A percentile compares a stretch with the other conserved stretches of the same genome.
Evolutionary conservation across 1,140 invertebrate species (phyloP).

Genomic region (Bilobella aurantiaca): DNA sequence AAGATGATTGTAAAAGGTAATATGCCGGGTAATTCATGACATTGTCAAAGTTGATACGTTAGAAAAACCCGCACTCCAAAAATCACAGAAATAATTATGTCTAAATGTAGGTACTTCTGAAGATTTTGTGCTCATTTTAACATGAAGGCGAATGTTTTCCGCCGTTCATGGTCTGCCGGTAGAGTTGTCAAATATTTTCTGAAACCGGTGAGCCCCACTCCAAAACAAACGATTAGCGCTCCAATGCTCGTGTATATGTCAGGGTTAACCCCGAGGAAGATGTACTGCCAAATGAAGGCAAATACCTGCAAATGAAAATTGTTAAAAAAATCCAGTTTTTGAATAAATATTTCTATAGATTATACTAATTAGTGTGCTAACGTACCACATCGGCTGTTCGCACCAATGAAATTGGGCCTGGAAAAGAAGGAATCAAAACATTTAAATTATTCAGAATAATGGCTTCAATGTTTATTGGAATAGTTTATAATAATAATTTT

Average conservation of each 20-base stretch:
- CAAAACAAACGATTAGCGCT: not conserved
- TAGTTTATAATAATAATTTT: not conserved
- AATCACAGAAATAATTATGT: no score
- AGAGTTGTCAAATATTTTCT: not conserved
- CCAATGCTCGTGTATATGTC: not conserved
- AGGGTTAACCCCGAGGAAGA: not conserved
- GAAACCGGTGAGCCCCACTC: not conserved
- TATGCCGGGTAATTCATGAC: no score
- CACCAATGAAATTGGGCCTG: slow-evolving; percentile 1
- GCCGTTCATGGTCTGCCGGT: not conserved
- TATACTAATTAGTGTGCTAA: not conserved
- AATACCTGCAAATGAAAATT: not conserved
- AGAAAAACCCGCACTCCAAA: no score
- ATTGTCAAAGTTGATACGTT: no score
- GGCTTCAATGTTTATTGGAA: not conserved
- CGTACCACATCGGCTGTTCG: not conserved
- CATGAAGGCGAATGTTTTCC: not conserved
- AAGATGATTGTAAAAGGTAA: no score
- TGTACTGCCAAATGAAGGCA: slow-evolving; percentile 12
- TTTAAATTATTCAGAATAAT: not conserved
- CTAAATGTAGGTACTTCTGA: no score
- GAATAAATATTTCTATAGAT: no score
- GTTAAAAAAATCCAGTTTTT: no score
- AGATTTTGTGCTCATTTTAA: no score
- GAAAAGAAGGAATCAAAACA: no score